These are phyloP conservation scores for Terrapene triunguis DNA, from an alignment of 2,113 vertebrate species.

Conservation along the genomic window DNA sequence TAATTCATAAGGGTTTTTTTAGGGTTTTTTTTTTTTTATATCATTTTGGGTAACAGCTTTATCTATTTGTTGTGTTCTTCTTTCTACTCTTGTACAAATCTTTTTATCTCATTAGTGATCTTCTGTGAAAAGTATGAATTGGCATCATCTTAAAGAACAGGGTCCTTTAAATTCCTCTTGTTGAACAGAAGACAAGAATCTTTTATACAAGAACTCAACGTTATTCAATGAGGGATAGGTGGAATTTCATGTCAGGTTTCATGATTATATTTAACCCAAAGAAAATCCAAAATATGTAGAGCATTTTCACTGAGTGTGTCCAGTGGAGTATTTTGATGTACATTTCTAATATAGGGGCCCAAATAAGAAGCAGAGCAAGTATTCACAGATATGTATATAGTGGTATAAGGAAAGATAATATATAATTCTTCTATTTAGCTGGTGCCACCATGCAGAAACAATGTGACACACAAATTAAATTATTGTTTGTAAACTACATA, in stretches of 20 bases:
- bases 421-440: neutral
- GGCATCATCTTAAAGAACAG: fast-evolving
- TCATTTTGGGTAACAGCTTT: neutral
- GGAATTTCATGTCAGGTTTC: neutral
- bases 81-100: neutral
- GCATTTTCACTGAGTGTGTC: neutral
- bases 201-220: neutral
- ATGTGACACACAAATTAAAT: neutral
- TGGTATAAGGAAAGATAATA: neutral
- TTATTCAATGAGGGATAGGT: fast-evolving
- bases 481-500: neutral
- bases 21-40: neutral
- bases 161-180: neutral
- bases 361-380: neutral
- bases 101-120: neutral
- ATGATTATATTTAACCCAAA: neutral
- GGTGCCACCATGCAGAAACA: neutral
- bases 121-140: neutral
- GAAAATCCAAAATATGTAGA: neutral
- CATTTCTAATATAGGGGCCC: neutral
- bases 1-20: neutral
- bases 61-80: neutral
- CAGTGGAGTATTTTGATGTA: fast-evolving
- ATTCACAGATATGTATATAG: neutral
- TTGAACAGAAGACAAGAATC: neutral